Percentiles rank a stretch among this genome's conserved stretches.
Conservation (phyloP, 2,888 invertebrate species). For the Diaperis boleti region DNA sequence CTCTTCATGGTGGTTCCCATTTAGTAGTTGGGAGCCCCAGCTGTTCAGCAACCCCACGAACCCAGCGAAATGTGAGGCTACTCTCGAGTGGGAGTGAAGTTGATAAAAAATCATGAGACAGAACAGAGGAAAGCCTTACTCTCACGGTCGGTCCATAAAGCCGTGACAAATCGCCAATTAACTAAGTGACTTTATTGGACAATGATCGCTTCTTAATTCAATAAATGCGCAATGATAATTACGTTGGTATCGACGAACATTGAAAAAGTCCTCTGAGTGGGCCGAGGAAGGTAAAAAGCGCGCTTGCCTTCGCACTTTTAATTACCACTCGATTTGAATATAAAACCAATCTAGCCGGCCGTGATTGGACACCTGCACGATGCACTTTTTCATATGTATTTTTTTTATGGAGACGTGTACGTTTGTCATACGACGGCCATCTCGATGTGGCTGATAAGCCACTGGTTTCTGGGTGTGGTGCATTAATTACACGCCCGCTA, state of each 20-base stretch:
- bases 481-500: conserved; percentile 45
- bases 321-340: conserved; percentile 52
- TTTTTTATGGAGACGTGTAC: conserved; percentile 19
- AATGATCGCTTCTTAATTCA: conserved; percentile 36
- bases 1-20: too few species aligned
- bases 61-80: too few species aligned
- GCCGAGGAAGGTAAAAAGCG: conserved; percentile 40
- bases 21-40: too few species aligned
- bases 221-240: conserved; percentile 36
- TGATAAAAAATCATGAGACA: too few species aligned
- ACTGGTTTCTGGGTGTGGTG: conserved; percentile 45
- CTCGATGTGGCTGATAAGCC: conserved; percentile 41
- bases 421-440: conserved; percentile 34
- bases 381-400: conserved; percentile 30
- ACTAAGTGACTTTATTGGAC: conserved; percentile 27
- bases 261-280: conserved; percentile 27
- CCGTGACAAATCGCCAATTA: conserved; percentile 35
- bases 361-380: conserved; percentile 45
- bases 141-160: conserved; percentile 16
- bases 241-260: conserved; percentile 19
- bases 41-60: too few species aligned
- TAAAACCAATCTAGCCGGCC: conserved; percentile 45
- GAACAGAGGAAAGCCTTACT: background rate
- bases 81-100: too few species aligned
- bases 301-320: conserved; percentile 52